A percentile compares a stretch with the other conserved stretches of the same genome.
Evolutionary conservation across 2,113 vertebrate genomes (phyloP).

Genomic region (Mormyrus iriodes): DNA sequence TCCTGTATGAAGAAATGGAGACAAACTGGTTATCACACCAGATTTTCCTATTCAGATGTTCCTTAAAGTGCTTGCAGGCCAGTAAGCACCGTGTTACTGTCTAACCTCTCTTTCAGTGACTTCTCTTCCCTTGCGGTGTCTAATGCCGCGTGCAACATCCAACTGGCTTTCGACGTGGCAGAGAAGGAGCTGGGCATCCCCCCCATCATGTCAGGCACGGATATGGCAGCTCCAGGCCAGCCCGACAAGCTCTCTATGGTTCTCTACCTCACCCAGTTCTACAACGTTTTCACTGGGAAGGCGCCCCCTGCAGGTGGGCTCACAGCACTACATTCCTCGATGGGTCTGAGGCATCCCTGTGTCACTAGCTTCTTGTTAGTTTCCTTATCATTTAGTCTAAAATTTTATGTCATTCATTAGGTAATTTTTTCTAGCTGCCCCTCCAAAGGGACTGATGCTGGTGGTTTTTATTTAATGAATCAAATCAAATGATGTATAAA

Average conservation of each 20-base stretch:
- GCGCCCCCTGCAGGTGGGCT: slow-evolving; percentile 46
- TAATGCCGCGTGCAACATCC: slow-evolving; percentile 56
- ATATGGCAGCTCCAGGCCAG: slow-evolving; percentile 60
- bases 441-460: neutral
- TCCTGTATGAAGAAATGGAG: neutral
- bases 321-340: neutral
- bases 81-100: neutral
- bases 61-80: neutral
- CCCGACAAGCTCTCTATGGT: slow-evolving; percentile 77
- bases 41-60: neutral
- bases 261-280: slow-evolving; percentile 85
- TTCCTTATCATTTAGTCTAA: neutral
- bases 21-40: neutral
- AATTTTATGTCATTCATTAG: neutral
- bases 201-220: slow-evolving; percentile 70
- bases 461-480: neutral
- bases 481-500: neutral
- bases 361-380: neutral
- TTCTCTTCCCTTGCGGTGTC: slow-evolving; percentile 57
- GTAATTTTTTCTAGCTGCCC: neutral
- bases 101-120: slow-evolving; percentile 56
- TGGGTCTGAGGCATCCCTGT: neutral
- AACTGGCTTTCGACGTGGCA: slow-evolving; percentile 64
- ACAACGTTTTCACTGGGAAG: slow-evolving; percentile 58
- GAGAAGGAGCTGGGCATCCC: slow-evolving; percentile 81